These are phyloP conservation scores for Elgaria multicarinata DNA, from an alignment of 2,113 vertebrate genomes.

Conservation along the genomic window DNA sequence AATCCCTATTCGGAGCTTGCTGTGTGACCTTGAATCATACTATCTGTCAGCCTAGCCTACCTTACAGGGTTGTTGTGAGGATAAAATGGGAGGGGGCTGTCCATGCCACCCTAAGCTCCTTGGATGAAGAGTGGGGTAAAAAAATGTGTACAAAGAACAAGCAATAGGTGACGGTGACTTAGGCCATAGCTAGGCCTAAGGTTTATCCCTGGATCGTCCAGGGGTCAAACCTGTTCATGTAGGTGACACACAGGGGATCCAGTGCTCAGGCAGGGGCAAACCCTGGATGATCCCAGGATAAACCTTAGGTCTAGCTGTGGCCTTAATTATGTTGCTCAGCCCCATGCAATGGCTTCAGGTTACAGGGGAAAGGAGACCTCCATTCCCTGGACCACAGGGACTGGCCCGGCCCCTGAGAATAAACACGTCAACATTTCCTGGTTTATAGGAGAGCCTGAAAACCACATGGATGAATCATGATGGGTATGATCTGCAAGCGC, in stretches of 20 bases:
- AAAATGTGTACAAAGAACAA: background rate
- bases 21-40: too few relatives aligned
- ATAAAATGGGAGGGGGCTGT: background rate
- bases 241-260: too few relatives aligned
- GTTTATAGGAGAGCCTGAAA: constrained; percentile 31
- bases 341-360: background rate
- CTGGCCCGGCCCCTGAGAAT: too few relatives aligned
- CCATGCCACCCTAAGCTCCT: background rate
- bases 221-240: too few relatives aligned
- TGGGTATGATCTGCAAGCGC: background rate
- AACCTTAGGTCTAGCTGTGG: too few relatives aligned
- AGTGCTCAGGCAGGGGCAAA: too few relatives aligned
- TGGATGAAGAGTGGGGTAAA: background rate
- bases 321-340: background rate
- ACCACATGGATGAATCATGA: constrained; percentile 49
- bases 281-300: too few relatives aligned
- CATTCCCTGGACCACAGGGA: background rate
- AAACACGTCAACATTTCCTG: too few relatives aligned
- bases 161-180: background rate
- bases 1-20: background rate
- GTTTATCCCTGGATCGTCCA: too few relatives aligned
- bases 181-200: too few relatives aligned
- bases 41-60: background rate
- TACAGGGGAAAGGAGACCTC: background rate
- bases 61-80: background rate